These are phyloP conservation scores for Cyrtodaria siliqua DNA, from an alignment of 2,888 invertebrate species.

Conservation along the genomic window DNA sequence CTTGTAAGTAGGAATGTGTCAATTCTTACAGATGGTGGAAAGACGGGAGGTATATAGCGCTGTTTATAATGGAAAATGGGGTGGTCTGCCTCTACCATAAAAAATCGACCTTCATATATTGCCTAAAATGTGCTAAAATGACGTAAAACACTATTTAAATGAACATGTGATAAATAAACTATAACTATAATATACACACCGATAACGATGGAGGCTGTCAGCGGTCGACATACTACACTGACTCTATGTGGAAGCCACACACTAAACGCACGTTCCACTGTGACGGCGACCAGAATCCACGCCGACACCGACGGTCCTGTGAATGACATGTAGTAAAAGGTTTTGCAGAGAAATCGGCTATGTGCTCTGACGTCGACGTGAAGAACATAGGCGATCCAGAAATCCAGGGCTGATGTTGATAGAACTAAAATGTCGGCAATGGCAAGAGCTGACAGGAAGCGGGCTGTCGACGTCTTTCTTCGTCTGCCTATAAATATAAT, in stretches of 20 bases:
- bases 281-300: conserved; percentile 64
- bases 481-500: conserved; percentile 38
- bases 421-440: conserved; percentile 59
- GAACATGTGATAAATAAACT: too few relatives aligned
- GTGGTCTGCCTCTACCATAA: too few relatives aligned
- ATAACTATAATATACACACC: conserved; percentile 24
- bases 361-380: conserved; percentile 36
- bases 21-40: too few relatives aligned
- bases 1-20: too few relatives aligned
- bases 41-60: too few relatives aligned
- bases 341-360: conserved; percentile 38
- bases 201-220: conserved; percentile 36
- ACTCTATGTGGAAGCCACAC: conserved; percentile 64
- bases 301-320: conserved; percentile 53
- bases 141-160: too few relatives aligned
- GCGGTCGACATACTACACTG: conserved; percentile 46
- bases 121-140: too few relatives aligned
- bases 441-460: conserved; percentile 55
- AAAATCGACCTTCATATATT: too few relatives aligned
- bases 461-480: conserved; percentile 56
- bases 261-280: conserved; percentile 55
- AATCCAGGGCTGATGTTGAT: conserved; percentile 47
- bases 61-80: too few relatives aligned
- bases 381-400: conserved; percentile 54
- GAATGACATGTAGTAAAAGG: conserved; percentile 47